phyloP scores from a whole-genome alignment of 1,140 invertebrate species.

The Whitmania pigra region DNA sequence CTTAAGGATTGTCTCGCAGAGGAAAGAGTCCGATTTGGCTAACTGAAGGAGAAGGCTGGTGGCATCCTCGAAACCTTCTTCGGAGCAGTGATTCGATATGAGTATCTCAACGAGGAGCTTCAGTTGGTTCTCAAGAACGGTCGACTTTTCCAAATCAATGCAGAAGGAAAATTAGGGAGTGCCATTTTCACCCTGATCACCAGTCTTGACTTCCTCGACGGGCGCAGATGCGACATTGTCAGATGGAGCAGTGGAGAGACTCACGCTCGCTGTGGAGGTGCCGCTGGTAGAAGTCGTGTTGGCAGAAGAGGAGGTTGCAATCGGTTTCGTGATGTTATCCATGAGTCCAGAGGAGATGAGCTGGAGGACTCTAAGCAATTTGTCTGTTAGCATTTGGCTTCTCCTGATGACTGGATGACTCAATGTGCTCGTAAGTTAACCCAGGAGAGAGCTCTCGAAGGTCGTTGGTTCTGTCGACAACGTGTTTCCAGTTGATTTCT shows the following conservation, averaged over 20 bases:
- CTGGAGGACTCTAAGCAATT: constrained; percentile 61
- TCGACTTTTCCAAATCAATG: too few species aligned
- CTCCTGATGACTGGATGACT: constrained; percentile 65
- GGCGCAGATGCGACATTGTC: too few species aligned
- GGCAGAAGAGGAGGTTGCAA: constrained; percentile 10
- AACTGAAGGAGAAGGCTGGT: constrained; percentile 62
- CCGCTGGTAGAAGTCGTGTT: neutral
- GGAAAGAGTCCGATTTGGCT: constrained; percentile 58
- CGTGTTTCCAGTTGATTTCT: constrained; percentile 30
- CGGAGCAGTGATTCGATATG: constrained; percentile 68
- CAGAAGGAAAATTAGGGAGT: too few species aligned
- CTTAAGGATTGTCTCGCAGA: constrained; percentile 52
- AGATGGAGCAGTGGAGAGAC: too few species aligned
- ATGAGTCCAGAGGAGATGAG: constrained; percentile 65
- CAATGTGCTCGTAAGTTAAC: constrained; percentile 65
- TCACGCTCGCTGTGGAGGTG: neutral
- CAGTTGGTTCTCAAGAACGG: neutral
- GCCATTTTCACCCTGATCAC: too few species aligned
- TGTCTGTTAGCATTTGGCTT: constrained; percentile 66
- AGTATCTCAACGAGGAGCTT: constrained; percentile 42
- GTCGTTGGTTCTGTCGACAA: constrained; percentile 31
- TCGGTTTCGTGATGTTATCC: constrained; percentile 42
- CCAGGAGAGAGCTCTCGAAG: constrained; percentile 63
- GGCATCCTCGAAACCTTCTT: constrained; percentile 70
- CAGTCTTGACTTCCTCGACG: too few species aligned